These are phyloP conservation scores for Tinamus major DNA, from an alignment of 2,797 vertebrate genomes.

Conservation along the genomic window DNA sequence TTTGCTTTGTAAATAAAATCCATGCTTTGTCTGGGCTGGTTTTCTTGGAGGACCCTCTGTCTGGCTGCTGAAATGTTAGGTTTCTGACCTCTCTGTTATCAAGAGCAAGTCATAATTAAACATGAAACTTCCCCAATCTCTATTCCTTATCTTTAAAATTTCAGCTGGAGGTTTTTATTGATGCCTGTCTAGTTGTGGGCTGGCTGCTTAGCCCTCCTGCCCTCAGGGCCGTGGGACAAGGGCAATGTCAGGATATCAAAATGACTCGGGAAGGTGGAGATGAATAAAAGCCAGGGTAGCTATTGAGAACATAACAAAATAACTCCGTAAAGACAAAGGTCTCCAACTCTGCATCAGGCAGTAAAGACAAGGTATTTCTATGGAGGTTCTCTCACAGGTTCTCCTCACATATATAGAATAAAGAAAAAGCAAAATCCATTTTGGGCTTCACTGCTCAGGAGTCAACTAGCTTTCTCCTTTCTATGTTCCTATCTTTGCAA, in stretches of 20 bases:
- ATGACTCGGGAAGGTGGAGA: background rate
- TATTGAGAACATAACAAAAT: background rate
- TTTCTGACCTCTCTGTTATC: background rate
- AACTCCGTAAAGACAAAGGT: background rate
- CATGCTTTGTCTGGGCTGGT: accelerated
- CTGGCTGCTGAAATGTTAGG: background rate
- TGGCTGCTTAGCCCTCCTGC: background rate
- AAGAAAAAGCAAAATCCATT: background rate
- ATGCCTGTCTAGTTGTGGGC: background rate
- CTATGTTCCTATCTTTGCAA: background rate
- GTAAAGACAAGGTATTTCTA: background rate
- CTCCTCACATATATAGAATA: background rate
- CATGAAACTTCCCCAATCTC: background rate
- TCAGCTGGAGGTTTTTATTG: accelerated
- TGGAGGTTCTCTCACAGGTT: background rate
- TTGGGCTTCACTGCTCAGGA: background rate
- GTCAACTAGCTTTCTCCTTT: background rate
- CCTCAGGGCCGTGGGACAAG: background rate
- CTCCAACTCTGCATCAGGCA: background rate
- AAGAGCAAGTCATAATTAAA: background rate
- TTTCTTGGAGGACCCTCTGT: background rate
- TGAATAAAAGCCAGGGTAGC: background rate
- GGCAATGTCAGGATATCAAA: background rate
- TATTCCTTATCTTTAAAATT: background rate
- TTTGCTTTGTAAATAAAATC: background rate